A percentile compares a stretch with the other conserved stretches of the same genome.
phyloP scores from a whole-genome alignment of 2,797 vertebrate genomes.

The Tachyglossus aculeatus region DNA sequence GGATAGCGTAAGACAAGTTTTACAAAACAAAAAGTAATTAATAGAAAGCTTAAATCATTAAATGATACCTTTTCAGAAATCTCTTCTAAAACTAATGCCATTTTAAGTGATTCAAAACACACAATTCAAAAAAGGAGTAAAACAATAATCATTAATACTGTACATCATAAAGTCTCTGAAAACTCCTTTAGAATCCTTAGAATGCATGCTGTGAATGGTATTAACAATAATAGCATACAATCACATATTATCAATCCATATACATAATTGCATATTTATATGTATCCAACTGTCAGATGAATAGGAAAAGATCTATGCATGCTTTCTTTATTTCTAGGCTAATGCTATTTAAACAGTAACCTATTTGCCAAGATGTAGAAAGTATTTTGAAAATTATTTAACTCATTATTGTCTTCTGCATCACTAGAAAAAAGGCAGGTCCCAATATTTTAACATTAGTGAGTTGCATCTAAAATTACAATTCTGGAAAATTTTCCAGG shows the following conservation, averaged over 20 bases:
- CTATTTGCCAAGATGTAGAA: conserved; percentile 19
- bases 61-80: conserved; percentile 35
- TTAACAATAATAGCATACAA: conserved; percentile 50
- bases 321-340: conserved; percentile 3
- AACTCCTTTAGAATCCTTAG: conserved; percentile 48
- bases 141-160: conserved; percentile 57
- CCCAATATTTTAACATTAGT: conserved; percentile 11
- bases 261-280: conserved; percentile 23
- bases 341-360: conserved; percentile 16
- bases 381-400: conserved; percentile 15
- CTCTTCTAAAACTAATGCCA: conserved; percentile 46
- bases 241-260: conserved; percentile 30
- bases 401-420: conserved; percentile 15
- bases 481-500: conserved; percentile 7
- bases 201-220: conserved; percentile 49
- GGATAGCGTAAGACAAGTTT: neutral
- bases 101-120: conserved; percentile 30
- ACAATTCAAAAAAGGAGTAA: conserved; percentile 29
- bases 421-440: neutral
- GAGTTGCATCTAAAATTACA: conserved; percentile 31
- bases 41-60: too few species aligned
- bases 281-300: conserved; percentile 38
- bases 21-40: too few species aligned
- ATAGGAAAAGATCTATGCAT: conserved; percentile 14
- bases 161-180: conserved; percentile 52